phyloP scores from a whole-genome alignment of 2,797 vertebrate species.

The Telmatherina bonti region DNA sequence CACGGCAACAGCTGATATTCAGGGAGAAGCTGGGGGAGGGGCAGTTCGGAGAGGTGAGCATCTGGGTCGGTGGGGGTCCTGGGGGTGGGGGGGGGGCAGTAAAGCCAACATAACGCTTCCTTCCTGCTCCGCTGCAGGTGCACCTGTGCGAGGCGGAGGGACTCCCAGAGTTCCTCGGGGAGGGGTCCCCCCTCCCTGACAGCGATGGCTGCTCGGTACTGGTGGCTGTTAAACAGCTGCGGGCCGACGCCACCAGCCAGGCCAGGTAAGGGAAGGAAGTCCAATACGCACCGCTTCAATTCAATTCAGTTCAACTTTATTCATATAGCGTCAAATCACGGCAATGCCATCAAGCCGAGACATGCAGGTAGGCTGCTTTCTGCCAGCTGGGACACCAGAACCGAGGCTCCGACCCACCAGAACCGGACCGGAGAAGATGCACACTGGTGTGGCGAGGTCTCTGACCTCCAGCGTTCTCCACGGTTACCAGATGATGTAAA shows the following conservation, averaged over 20 bases:
- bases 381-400: too few species aligned
- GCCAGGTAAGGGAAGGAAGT: conserved; percentile 88
- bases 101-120: neutral
- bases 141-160: conserved; percentile 87
- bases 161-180: conserved; percentile 83
- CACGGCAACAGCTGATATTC: conserved; percentile 88
- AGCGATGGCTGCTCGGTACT: conserved; percentile 76
- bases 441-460: too few species aligned
- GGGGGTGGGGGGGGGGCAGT: neutral
- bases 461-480: too few species aligned
- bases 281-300: too few species aligned
- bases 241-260: conserved; percentile 86
- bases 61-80: neutral
- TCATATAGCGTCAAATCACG: too few species aligned
- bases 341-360: too few species aligned
- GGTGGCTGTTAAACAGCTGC: conserved; percentile 88
- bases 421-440: too few species aligned
- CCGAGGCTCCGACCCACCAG: too few species aligned
- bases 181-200: conserved; percentile 77
- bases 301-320: too few species aligned
- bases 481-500: too few species aligned
- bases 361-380: too few species aligned
- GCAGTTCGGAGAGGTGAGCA: conserved; percentile 88
- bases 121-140: conserved; percentile 72
- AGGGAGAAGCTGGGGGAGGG: conserved; percentile 95